These are phyloP conservation scores for Sardinella longiceps DNA, from an alignment of 2,797 vertebrate species.

Conservation along the genomic window DNA sequence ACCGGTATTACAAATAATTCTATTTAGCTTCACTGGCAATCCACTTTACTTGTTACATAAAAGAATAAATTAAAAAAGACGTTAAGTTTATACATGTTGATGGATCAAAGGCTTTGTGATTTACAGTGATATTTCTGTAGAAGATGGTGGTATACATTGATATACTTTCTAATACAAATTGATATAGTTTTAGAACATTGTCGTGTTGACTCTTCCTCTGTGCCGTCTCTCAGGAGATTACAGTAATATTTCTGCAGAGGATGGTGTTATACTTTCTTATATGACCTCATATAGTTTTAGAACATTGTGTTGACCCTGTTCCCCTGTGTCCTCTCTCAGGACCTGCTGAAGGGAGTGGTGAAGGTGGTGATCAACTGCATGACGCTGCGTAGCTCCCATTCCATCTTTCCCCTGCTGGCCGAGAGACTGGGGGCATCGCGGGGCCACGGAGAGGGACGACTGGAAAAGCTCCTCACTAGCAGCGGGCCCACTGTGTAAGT, in stretches of 20 bases:
- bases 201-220: no score
- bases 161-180: no score
- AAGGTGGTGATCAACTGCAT: slow-evolving; percentile 91
- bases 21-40: no score
- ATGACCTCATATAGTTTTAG: neutral
- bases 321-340: slow-evolving; percentile 63
- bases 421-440: slow-evolving; percentile 74
- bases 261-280: neutral
- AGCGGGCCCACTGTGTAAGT: slow-evolving; percentile 88
- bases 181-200: no score
- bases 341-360: slow-evolving; percentile 69
- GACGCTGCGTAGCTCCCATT: slow-evolving; percentile 84
- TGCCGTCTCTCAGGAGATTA: no score
- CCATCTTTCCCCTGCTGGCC: slow-evolving; percentile 84
- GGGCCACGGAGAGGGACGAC: slow-evolving; percentile 55
- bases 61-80: no score
- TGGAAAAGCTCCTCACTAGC: slow-evolving; percentile 81
- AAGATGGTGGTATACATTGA: no score
- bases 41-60: no score
- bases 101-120: no score
- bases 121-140: no score
- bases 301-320: neutral
- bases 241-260: neutral
- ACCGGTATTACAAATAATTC: no score
- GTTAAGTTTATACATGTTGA: no score